These are phyloP conservation scores for Protonemura montana DNA, from an alignment of 2,888 invertebrate species.

Conservation along the genomic window DNA sequence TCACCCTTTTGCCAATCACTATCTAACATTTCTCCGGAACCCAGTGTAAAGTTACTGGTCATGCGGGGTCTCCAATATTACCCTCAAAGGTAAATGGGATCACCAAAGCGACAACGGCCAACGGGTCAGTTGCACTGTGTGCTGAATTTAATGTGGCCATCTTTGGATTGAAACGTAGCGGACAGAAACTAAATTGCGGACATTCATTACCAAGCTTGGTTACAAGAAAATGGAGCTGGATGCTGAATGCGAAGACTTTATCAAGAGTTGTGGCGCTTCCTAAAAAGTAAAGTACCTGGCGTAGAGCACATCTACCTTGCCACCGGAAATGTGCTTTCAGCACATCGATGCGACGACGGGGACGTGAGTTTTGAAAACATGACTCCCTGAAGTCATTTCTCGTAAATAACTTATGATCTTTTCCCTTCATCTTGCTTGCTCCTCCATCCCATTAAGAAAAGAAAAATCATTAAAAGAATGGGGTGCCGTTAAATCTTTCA, in stretches of 20 bases:
- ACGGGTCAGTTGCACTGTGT: background rate
- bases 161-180: background rate
- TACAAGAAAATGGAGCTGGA: background rate
- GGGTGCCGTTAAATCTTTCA: conserved; percentile 43
- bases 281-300: background rate
- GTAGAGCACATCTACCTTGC: background rate
- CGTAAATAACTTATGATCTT: conserved; percentile 45
- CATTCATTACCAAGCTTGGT: background rate
- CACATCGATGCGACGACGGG: conserved; percentile 27
- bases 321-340: background rate
- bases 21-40: background rate
- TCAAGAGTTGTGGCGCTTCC: background rate
- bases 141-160: background rate
- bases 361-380: conserved; percentile 34
- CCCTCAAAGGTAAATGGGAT: background rate
- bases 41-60: background rate
- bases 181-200: background rate
- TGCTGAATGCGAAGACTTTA: background rate
- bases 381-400: conserved; percentile 38
- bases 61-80: background rate
- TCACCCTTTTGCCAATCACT: conserved; percentile 21
- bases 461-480: conserved; percentile 44
- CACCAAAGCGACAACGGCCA: background rate
- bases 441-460: conserved; percentile 41
- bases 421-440: conserved; percentile 19